phyloP scores from a whole-genome alignment of 2,797 vertebrate species.

The Euphonia xanthogaster region DNA sequence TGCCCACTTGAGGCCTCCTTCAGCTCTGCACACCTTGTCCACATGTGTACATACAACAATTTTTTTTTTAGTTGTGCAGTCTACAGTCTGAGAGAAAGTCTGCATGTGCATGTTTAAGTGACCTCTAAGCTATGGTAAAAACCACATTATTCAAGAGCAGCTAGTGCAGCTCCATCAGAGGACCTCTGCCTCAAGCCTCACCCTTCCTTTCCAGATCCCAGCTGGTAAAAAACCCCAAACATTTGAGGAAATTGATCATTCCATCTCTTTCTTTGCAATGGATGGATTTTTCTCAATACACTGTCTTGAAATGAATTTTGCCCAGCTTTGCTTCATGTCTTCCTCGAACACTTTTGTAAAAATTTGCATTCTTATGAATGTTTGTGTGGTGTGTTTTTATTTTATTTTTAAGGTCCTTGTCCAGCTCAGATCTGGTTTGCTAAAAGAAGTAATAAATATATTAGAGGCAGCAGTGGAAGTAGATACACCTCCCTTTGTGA shows the following conservation, averaged over 20 bases:
- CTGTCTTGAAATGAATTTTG: background rate
- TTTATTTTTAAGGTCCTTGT: conserved; percentile 72
- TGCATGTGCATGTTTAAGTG: background rate
- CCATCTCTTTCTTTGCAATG: background rate
- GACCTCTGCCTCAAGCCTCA: background rate
- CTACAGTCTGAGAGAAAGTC: background rate
- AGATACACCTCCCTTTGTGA: conserved; percentile 80
- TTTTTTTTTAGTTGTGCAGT: background rate
- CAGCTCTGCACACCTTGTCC: background rate
- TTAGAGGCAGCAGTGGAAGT: conserved; percentile 71
- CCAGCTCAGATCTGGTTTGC: conserved; percentile 71
- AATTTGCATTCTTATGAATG: background rate
- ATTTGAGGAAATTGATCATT: background rate
- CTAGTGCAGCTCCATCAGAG: background rate
- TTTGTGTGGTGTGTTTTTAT: background rate
- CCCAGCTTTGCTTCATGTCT: background rate
- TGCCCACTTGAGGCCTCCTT: background rate
- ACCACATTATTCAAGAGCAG: background rate
- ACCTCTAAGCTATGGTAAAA: background rate
- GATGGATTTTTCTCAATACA: background rate
- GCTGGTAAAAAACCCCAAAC: rapidly evolving
- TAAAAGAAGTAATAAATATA: conserved; percentile 70
- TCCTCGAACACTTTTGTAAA: background rate
- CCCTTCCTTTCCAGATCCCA: background rate
- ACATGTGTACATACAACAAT: rapidly evolving